Conservation (phyloP, 2,797 vertebrate species). For the Lateolabrax maculatus region DNA sequence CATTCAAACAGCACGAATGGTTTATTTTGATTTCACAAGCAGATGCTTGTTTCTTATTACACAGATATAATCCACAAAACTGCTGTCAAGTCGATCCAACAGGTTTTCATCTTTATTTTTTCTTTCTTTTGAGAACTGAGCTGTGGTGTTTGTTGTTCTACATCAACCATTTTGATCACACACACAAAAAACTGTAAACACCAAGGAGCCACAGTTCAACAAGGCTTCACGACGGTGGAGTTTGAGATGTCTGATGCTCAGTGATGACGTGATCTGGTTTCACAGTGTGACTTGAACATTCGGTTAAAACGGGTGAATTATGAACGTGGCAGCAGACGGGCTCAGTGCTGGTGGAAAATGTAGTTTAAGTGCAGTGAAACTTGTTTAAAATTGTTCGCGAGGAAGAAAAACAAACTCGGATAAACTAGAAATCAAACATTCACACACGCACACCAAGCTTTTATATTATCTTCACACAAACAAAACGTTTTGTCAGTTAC, state of each 20-base stretch:
- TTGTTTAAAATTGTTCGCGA: not conserved
- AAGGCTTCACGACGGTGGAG: conserved; percentile 15
- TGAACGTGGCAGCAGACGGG: conserved; percentile 14
- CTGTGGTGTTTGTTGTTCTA: conserved; percentile 32
- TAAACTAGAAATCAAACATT: not conserved
- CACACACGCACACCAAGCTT: not conserved
- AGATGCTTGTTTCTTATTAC: conserved; percentile 40
- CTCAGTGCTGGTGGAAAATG: conserved; percentile 45
- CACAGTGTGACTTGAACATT: not conserved
- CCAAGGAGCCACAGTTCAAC: conserved; percentile 32
- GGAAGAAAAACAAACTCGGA: not conserved
- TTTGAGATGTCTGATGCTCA: not conserved
- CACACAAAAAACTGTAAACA: conserved; percentile 45
- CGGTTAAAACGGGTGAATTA: conserved; percentile 14
- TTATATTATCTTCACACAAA: conserved; percentile 11
- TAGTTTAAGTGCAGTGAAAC: conserved; percentile 17
- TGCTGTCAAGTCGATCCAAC: conserved; percentile 15
- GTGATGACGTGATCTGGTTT: not conserved
- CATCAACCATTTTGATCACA: conserved; percentile 45
- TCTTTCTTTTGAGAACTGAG: conserved; percentile 7
- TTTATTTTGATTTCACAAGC: conserved; percentile 71
- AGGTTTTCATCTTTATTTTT: conserved; percentile 4
- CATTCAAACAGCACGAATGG: conserved; percentile 58
- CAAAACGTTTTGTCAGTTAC: conserved; percentile 13
- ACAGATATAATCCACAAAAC: conserved; percentile 43